These are phyloP conservation scores for Pristionchus fissidentatus DNA, from an alignment of 2,888 invertebrate genomes.

Conservation along the genomic window DNA sequence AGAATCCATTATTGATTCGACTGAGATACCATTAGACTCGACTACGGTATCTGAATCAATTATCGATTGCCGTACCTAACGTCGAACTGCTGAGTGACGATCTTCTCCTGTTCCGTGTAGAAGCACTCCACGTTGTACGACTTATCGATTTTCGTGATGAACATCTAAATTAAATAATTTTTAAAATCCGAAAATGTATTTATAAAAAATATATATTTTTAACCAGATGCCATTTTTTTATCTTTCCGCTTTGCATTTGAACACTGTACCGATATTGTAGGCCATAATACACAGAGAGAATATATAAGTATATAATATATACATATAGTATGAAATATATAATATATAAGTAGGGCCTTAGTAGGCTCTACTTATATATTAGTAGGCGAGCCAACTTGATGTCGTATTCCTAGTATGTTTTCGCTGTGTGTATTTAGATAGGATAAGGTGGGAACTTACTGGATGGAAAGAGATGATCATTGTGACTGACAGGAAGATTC, in stretches of 20 bases:
- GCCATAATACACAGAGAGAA: no score
- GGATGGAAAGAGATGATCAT: conserved; percentile 70
- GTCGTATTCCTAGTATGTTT: no score
- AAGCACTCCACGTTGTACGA: conserved; percentile 71
- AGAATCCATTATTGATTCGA: no score
- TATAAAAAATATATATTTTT: no score
- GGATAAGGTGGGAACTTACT: conserved; percentile 44
- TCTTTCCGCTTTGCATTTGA: background rate
- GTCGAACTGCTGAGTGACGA: conserved; percentile 65
- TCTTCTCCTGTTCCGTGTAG: conserved; percentile 66
- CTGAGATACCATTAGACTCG: no score
- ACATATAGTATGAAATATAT: background rate
- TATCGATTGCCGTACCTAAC: conserved; percentile 54
- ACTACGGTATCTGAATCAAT: background rate
- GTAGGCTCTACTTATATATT: no score
- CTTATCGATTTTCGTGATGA: conserved; percentile 69
- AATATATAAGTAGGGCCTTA: background rate
- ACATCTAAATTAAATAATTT: conserved; percentile 57
- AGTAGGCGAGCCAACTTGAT: no score
- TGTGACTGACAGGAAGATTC: conserved; percentile 65
- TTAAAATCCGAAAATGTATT: background rate
- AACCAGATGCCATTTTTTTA: background rate
- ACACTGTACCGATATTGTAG: no score
- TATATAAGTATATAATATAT: no score
- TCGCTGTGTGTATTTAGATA: background rate